Evolutionary conservation across 2,113 vertebrate genomes (phyloP).

Genomic region (Emydocephalus ijimae): DNA sequence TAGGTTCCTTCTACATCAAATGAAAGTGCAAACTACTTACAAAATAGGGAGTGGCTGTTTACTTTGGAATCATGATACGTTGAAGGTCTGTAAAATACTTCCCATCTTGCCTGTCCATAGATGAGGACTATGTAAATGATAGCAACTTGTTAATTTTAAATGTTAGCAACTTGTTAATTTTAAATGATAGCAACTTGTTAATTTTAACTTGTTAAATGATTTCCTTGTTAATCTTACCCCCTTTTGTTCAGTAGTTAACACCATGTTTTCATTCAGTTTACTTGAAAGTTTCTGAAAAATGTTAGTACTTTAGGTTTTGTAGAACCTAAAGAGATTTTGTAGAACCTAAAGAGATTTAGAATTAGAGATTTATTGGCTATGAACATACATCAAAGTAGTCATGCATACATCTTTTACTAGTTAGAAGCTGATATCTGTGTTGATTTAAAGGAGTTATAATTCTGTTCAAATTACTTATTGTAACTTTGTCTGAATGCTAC

Average conservation of each 20-base stretch:
- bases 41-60: not conserved
- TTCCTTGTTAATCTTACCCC: not conserved
- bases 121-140: not conserved
- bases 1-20: not conserved
- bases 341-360: no score
- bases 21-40: not conserved
- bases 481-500: not conserved
- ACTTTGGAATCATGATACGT: not conserved
- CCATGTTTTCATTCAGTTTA: not conserved
- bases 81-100: not conserved
- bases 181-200: not conserved
- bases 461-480: slow-evolving; percentile 38
- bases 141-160: no score
- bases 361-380: slow-evolving; percentile 23
- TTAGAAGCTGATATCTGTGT: slow-evolving; percentile 38
- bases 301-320: not conserved
- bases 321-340: no score
- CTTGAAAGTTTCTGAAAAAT: slow-evolving; percentile 9
- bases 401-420: slow-evolving; percentile 12
- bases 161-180: no score
- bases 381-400: slow-evolving; percentile 24
- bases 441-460: slow-evolving; percentile 46
- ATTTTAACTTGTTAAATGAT: no score
- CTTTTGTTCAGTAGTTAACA: not conserved
- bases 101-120: not conserved